These are phyloP conservation scores for Natator depressus DNA, from an alignment of 2,113 vertebrate genomes.

Conservation along the genomic window DNA sequence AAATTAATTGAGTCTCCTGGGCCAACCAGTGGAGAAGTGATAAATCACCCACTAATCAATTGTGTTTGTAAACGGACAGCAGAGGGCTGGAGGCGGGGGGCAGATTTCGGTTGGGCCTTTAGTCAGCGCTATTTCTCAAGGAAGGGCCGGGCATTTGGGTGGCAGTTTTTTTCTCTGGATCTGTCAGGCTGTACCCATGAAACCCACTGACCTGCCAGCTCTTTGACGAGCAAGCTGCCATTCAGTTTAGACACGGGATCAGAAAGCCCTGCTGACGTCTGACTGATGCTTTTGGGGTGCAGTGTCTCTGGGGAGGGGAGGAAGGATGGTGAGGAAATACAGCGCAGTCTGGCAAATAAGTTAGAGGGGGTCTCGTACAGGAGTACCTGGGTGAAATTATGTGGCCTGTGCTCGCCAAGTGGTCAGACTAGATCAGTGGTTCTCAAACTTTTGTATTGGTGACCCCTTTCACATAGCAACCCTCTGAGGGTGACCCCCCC, in stretches of 20 bases:
- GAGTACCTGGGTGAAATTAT: neutral
- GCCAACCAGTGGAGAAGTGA: constrained; percentile 9
- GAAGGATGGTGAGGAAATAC: neutral
- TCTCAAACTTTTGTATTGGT: too few species aligned
- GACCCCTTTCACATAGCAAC: too few species aligned
- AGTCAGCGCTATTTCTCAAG: neutral
- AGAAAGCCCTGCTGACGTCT: neutral
- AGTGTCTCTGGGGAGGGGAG: neutral
- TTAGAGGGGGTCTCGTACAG: too few species aligned
- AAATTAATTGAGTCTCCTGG: constrained; percentile 59
- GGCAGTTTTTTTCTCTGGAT: neutral
- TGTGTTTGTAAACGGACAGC: constrained; percentile 40
- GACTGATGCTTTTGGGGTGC: too few species aligned
- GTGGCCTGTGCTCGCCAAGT: neutral
- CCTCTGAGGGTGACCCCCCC: too few species aligned
- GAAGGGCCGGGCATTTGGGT: neutral
- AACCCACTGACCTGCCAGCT: too few species aligned
- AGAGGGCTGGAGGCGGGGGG: neutral
- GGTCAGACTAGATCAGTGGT: too few species aligned
- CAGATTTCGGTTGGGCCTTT: neutral
- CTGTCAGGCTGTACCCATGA: neutral
- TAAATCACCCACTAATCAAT: constrained; percentile 69
- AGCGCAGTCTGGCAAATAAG: too few species aligned
- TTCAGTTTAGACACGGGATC: accelerated
- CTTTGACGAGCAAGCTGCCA: neutral